phyloP scores from a whole-genome alignment of 2,888 invertebrate genomes.

The Dexiosoma caninum region DNA sequence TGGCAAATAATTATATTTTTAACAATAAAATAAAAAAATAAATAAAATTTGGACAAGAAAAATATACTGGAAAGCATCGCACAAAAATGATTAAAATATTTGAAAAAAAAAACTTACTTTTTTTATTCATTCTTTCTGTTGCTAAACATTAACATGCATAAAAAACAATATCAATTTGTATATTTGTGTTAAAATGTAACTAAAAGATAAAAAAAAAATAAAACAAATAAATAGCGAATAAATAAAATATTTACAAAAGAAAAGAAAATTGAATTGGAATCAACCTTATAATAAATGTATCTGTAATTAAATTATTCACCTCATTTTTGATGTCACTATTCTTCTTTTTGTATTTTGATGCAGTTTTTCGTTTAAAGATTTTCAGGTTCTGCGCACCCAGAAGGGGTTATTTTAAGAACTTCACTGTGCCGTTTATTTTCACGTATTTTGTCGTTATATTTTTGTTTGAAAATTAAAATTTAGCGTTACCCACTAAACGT shows the following conservation, averaged over 20 bases:
- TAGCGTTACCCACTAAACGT: no score
- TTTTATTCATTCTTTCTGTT: constrained; percentile 36
- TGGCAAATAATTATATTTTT: constrained; percentile 15
- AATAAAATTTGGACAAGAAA: no score
- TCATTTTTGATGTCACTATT: no score
- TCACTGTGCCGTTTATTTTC: no score
- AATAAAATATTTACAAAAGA: neutral
- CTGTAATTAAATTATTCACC: no score
- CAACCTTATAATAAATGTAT: neutral
- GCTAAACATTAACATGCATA: constrained; percentile 3
- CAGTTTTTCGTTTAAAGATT: no score
- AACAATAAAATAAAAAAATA: constrained; percentile 2
- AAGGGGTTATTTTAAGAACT: no score
- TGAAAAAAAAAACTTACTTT: neutral
- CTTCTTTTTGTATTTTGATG: no score
- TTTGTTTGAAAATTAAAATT: no score
- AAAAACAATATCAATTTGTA: neutral
- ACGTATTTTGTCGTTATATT: no score
- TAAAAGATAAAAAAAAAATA: neutral
- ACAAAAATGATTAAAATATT: constrained; percentile 40
- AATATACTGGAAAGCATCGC: neutral
- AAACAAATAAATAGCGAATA: no score
- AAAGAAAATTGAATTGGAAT: neutral
- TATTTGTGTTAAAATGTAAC: constrained; percentile 32
- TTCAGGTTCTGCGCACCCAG: no score